These are phyloP conservation scores for Clarias batrachus DNA, from an alignment of 2,113 vertebrate genomes.

Conservation along the genomic window DNA sequence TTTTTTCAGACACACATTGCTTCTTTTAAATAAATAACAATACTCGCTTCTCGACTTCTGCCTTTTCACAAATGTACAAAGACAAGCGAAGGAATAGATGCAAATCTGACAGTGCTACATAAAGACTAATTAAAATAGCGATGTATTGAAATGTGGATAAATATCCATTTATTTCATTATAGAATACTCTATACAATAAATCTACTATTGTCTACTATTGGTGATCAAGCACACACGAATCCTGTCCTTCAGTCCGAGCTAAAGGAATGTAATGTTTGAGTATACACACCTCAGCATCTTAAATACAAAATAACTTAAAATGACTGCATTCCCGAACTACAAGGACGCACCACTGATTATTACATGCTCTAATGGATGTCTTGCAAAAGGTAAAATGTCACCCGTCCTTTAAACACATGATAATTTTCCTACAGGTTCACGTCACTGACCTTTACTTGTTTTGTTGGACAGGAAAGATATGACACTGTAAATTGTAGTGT, in stretches of 20 bases:
- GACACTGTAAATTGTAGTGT: not conserved
- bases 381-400: constrained; percentile 30
- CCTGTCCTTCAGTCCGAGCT: constrained; percentile 30
- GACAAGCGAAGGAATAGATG: constrained; percentile 41
- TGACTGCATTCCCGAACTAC: constrained; percentile 18
- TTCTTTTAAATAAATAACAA: constrained; percentile 21
- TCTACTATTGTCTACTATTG: constrained; percentile 38
- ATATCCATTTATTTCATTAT: constrained; percentile 35
- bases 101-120: constrained; percentile 48
- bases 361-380: constrained; percentile 47
- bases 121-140: constrained; percentile 28
- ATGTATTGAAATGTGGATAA: constrained; percentile 35
- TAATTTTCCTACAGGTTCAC: not conserved
- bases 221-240: constrained; percentile 46
- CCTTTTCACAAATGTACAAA: constrained; percentile 42
- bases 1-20: constrained; percentile 5
- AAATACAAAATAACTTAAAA: constrained; percentile 37
- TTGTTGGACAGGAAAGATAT: not conserved
- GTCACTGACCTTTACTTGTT: not conserved
- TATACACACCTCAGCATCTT: constrained; percentile 42
- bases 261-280: constrained; percentile 51
- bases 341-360: constrained; percentile 29
- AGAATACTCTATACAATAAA: constrained; percentile 37
- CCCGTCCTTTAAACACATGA: not conserved
- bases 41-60: not conserved